Base-by-base conservation (phyloP, 2,888 invertebrate genomes). In the Graphium colonna region DNA sequence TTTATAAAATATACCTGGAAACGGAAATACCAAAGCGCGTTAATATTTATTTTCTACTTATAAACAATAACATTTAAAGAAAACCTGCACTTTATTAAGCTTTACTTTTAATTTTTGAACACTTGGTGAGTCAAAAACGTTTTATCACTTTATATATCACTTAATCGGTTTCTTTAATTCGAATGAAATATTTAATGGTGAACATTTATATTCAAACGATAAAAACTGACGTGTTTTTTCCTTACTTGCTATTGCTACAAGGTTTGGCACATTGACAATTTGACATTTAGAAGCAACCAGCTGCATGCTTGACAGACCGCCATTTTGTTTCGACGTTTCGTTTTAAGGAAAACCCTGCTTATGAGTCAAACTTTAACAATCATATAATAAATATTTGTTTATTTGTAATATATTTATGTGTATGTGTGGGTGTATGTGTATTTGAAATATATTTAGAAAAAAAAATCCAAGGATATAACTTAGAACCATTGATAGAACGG, bases 221-320 rank as follows among this genome's bases (percentile, higher is more conserved):
- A 70, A 71, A 68, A 67, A 79, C 82, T 85, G 85, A 86, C 85
- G 85, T 86, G 86, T 81, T 74, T 68, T 61, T 61, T 61, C 71
- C 60, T 56, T 59, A 82, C 74, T 82, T 72, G 83, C 63, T 66
- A 39, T 82, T 72, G 83, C 63, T 66, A 39, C 54, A 54, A 52
- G 52, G 55, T 63, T 69, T 76, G 72, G 12, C 12, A 36, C 2
- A 21, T 3, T 21, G 21, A 21, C 21, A 21, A n/a, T 36, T 12
- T 36, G 10, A 77, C 74, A 57, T 71, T 64, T 64, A 46, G 0
- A 5, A n/a, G 31, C 38, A 38, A 43, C 60, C 73, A 71, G 73
- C 71, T 73, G 75, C 61, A 61, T 53, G 39, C 51, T 58, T 65
- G 64, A 64, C 64, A 52, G 41, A 44, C 28, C 47, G 47, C 54